phyloP scores from a whole-genome alignment of 2,113 vertebrate genomes.

The Furnarius figulus region DNA sequence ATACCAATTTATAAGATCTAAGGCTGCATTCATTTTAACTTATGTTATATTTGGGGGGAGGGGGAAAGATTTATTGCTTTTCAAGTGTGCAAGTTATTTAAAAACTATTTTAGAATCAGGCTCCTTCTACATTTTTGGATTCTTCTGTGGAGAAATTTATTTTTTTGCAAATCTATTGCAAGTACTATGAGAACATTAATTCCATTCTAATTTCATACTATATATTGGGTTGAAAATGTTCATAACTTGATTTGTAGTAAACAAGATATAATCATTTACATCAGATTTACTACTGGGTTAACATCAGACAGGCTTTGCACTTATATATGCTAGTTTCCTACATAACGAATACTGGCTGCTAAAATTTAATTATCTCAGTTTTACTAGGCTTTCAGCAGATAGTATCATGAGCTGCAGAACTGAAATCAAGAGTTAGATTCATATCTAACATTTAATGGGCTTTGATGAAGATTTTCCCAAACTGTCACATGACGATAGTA shows the following conservation, averaged over 20 bases:
- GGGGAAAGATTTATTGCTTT: not conserved
- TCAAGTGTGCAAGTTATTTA: not conserved
- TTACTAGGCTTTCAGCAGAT: not conserved
- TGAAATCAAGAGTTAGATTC: not conserved
- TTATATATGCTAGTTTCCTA: not conserved
- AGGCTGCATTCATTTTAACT: not conserved
- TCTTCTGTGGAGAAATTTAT: not conserved
- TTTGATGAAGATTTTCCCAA: not conserved
- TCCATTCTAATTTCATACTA: not conserved
- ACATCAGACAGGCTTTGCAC: not conserved
- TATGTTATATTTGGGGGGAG: not conserved
- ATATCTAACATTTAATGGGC: not conserved
- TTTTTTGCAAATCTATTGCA: not conserved
- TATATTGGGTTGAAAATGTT: not conserved
- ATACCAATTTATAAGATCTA: not conserved
- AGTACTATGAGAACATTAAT: not conserved
- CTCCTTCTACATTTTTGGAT: not conserved
- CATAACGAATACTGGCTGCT: not conserved
- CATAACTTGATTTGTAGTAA: not conserved
- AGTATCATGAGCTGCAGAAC: not conserved
- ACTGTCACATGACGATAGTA: not conserved
- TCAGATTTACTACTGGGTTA: not conserved
- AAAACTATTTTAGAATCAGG: not conserved
- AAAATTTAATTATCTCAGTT: not conserved
- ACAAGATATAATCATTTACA: not conserved